Percentiles rank a stretch among this genome's conserved stretches.
Conservation (phyloP, 1,140 invertebrate genomes). For the Tetramorium parvispinum region DNA sequence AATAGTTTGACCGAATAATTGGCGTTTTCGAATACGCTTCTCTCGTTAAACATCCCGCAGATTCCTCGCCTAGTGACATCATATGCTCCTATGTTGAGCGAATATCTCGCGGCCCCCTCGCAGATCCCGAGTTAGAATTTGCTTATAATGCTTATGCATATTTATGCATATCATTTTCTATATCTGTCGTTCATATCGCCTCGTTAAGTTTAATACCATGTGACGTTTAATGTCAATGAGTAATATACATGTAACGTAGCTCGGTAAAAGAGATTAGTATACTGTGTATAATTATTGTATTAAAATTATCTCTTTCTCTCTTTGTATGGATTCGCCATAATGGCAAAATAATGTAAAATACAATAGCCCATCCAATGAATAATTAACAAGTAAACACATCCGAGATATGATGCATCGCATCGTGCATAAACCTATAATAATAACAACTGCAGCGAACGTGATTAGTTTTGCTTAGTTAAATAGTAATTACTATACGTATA, state of each 20-base stretch:
- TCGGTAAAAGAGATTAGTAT: constrained; percentile 1
- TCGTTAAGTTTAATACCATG: neutral
- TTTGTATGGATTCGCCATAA: neutral
- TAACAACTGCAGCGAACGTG: neutral
- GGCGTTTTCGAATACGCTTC: neutral
- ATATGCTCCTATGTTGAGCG: too few species aligned
- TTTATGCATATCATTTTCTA: constrained; percentile 7
- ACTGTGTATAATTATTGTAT: constrained; percentile 14
- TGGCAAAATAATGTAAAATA: constrained; percentile 34
- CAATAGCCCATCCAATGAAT: constrained; percentile 42
- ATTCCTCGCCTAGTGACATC: neutral
- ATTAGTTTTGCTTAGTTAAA: constrained; percentile 13
- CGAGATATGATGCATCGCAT: neutral
- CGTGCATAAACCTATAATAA: neutral
- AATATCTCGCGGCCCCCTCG: too few species aligned
- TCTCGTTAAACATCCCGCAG: neutral
- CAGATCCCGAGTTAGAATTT: neutral
- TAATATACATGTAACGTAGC: neutral
- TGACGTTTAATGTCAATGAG: neutral
- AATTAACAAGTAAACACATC: constrained; percentile 8
- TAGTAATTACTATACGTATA: neutral
- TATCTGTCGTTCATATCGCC: neutral
- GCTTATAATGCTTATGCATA: neutral
- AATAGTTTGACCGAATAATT: neutral
- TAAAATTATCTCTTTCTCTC: constrained; percentile 8